Percentiles rank a stretch among this genome's conserved stretches.
These are phyloP conservation scores for Drosophila vallismaia DNA, from an alignment of 2,888 invertebrate species.

Conservation along the genomic window DNA sequence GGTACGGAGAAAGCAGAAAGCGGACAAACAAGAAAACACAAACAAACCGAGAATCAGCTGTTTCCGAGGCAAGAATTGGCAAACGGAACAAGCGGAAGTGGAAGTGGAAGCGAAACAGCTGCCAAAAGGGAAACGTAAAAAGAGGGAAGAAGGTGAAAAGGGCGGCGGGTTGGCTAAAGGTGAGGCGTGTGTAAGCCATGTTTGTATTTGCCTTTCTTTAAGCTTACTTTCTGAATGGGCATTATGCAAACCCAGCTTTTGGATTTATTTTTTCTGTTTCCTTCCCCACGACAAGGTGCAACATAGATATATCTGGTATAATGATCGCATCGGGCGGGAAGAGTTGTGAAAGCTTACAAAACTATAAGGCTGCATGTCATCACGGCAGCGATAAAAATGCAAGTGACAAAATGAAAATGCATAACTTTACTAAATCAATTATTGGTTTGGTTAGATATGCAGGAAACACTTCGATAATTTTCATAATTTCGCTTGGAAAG, in stretches of 20 bases:
- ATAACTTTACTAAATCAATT: slow-evolving; percentile 4
- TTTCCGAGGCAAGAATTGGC: slow-evolving; percentile 45
- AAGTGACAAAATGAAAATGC: slow-evolving; percentile 16
- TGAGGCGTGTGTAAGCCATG: slow-evolving; percentile 29
- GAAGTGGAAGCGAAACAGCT: slow-evolving; percentile 55
- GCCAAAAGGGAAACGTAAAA: not conserved
- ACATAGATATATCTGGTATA: slow-evolving; percentile 18
- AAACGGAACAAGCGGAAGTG: slow-evolving; percentile 56
- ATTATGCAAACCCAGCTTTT: slow-evolving; percentile 39
- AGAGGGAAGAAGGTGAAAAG: not conserved
- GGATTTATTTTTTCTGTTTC: slow-evolving; percentile 24
- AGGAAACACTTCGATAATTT: slow-evolving; percentile 6
- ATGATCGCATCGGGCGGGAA: slow-evolving; percentile 17
- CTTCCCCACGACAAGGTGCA: slow-evolving; percentile 5
- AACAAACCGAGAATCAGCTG: slow-evolving; percentile 56
- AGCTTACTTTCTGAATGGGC: slow-evolving; percentile 3
- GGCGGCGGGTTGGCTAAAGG: not conserved
- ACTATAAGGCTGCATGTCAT: slow-evolving; percentile 32
- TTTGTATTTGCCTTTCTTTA: slow-evolving; percentile 22
- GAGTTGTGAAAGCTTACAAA: not conserved
- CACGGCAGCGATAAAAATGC: slow-evolving; percentile 21
- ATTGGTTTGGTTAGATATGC: slow-evolving; percentile 15
- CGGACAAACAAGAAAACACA: slow-evolving; percentile 17
- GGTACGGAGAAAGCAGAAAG: not conserved
- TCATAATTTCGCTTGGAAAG: not conserved